Conservation (phyloP, 2,797 vertebrate genomes). For the Catostomus latipinnis region DNA sequence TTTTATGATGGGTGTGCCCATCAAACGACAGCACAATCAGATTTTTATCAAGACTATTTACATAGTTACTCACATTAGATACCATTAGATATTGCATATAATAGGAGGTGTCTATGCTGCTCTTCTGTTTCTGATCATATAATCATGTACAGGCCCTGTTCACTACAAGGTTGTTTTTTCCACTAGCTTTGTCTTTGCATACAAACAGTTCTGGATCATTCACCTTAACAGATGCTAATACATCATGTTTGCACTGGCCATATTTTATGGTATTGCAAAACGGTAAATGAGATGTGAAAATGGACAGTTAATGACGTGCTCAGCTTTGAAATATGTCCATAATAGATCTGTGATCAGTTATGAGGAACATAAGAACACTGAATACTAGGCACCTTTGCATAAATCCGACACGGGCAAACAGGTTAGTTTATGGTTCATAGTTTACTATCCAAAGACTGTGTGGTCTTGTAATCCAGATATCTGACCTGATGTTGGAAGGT, state of each 20-base stretch:
- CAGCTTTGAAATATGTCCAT: slow-evolving; percentile 5
- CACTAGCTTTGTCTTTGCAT: neutral
- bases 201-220: slow-evolving; percentile 26
- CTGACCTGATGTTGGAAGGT: slow-evolving; percentile 28
- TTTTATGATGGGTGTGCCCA: neutral
- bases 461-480: slow-evolving; percentile 13
- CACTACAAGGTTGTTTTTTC: neutral
- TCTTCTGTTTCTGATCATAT: neutral
- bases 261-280: slow-evolving; percentile 15
- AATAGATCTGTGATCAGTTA: slow-evolving; percentile 34
- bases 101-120: neutral
- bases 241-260: slow-evolving; percentile 22
- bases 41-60: slow-evolving; percentile 18
- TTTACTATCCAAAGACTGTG: slow-evolving; percentile 43
- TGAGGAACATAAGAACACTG: slow-evolving; percentile 22
- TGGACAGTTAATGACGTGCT: slow-evolving; percentile 38
- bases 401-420: slow-evolving; percentile 27
- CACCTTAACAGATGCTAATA: slow-evolving; percentile 31
- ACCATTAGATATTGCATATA: neutral
- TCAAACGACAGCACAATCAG: neutral
- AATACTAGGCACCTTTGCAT: slow-evolving; percentile 30
- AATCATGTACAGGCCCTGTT: neutral
- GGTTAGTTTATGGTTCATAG: slow-evolving; percentile 45
- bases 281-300: slow-evolving; percentile 38
- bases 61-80: neutral